Percentiles rank a stretch among this genome's conserved stretches.
These are phyloP conservation scores for Ferrisia virgata DNA, from an alignment of 2,888 invertebrate species.

Conservation along the genomic window DNA sequence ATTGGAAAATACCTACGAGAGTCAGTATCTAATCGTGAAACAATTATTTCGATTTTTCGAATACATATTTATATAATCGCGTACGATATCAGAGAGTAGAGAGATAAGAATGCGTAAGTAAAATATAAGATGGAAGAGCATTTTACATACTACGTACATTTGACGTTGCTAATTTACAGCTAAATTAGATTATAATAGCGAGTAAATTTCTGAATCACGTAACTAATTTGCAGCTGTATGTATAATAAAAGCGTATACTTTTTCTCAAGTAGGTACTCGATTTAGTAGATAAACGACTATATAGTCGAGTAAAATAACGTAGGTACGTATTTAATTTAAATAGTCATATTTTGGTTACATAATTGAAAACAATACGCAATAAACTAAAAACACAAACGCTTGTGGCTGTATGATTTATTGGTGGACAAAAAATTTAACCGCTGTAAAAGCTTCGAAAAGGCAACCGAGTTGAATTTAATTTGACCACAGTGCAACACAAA, in stretches of 20 bases:
- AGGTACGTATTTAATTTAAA: neutral
- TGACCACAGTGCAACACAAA: neutral
- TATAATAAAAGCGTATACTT: neutral
- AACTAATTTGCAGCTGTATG: no score
- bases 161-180: neutral
- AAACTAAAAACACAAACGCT: neutral
- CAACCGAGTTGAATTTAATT: neutral
- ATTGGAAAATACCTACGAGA: no score
- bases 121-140: no score
- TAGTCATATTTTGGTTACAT: neutral
- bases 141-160: no score
- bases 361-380: neutral
- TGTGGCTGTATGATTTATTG: neutral
- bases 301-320: no score
- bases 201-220: neutral
- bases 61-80: no score
- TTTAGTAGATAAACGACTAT: neutral
- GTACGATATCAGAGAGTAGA: no score
- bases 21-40: no score
- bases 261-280: neutral
- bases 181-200: neutral
- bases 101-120: no score
- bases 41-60: no score
- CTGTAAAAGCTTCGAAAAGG: neutral
- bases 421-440: neutral